These are phyloP conservation scores for Dufourea novaeangliae DNA, from an alignment of 1,140 invertebrate species.

Conservation along the genomic window DNA sequence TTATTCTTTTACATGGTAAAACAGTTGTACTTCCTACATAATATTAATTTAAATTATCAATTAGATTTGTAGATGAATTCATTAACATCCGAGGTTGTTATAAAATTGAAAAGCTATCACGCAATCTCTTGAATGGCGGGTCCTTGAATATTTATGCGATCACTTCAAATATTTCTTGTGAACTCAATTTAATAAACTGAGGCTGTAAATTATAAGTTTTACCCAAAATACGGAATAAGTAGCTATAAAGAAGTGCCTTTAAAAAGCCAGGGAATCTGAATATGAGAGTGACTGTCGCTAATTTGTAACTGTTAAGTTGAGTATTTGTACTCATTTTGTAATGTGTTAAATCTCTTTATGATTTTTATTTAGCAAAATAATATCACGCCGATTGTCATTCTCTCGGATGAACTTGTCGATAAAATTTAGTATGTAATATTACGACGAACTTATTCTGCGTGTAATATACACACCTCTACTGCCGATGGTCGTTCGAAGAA, in stretches of 20 bases:
- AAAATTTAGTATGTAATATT: slow-evolving; percentile 51
- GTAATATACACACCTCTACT: slow-evolving; percentile 68
- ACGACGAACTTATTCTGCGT: slow-evolving; percentile 58
- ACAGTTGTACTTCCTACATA: slow-evolving; percentile 27
- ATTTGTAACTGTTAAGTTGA: slow-evolving; percentile 26
- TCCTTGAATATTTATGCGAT: slow-evolving; percentile 39
- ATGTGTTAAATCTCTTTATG: slow-evolving; percentile 17
- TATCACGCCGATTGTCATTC: slow-evolving; percentile 59
- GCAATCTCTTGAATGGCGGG: slow-evolving; percentile 40
- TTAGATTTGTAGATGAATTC: slow-evolving; percentile 35
- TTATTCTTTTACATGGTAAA: slow-evolving; percentile 57
- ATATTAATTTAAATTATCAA: slow-evolving; percentile 44
- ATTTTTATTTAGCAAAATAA: slow-evolving; percentile 30
- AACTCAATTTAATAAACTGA: slow-evolving; percentile 49
- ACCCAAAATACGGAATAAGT: slow-evolving; percentile 50
- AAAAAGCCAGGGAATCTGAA: slow-evolving; percentile 66
- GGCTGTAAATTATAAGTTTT: slow-evolving; percentile 67
- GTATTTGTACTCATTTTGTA: slow-evolving; percentile 38
- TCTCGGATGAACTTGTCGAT: slow-evolving; percentile 49
- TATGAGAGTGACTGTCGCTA: slow-evolving; percentile 52
- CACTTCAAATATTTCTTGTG: slow-evolving; percentile 39
- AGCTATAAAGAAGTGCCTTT: slow-evolving; percentile 76
- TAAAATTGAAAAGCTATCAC: slow-evolving; percentile 22
- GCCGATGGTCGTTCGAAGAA: slow-evolving; percentile 69
- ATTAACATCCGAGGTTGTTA: slow-evolving; percentile 32